These are phyloP conservation scores for Sternarchorhynchus goeldii DNA, from an alignment of 2,797 vertebrate species.

Conservation along the genomic window DNA sequence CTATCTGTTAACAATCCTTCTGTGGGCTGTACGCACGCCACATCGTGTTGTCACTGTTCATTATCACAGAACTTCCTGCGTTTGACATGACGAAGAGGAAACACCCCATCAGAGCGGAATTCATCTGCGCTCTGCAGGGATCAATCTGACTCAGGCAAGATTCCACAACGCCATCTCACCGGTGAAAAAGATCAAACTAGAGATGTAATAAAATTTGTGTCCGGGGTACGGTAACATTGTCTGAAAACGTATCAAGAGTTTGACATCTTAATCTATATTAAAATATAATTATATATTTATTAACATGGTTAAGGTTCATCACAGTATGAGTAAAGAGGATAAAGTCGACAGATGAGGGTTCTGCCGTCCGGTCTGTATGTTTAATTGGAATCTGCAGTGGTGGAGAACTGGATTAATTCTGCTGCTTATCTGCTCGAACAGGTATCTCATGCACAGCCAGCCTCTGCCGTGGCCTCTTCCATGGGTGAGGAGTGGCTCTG, in stretches of 20 bases:
- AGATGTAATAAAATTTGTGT: conserved; percentile 42
- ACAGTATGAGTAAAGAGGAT: conserved; percentile 47
- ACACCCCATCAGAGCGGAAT: conserved; percentile 41
- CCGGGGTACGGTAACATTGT: conserved; percentile 24
- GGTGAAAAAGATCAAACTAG: conserved; percentile 36
- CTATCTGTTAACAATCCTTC: conserved; percentile 39
- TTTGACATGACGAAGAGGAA: conserved; percentile 40
- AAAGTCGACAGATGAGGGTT: conserved; percentile 36
- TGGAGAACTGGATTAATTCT: conserved; percentile 49
- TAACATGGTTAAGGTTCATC: conserved; percentile 33
- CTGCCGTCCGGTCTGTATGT: conserved; percentile 31
- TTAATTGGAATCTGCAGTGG: conserved; percentile 39
- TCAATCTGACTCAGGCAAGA: conserved; percentile 43
- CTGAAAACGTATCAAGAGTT: conserved; percentile 32
- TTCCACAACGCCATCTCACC: conserved; percentile 26
- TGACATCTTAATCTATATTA: conserved; percentile 47
- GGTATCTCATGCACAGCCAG: conserved; percentile 35
- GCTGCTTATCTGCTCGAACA: conserved; percentile 56
- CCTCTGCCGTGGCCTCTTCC: conserved; percentile 9
- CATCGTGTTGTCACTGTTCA: conserved; percentile 45
- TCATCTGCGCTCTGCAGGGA: conserved; percentile 45
- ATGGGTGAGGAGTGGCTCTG: conserved; percentile 18
- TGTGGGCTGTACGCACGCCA: conserved; percentile 35
- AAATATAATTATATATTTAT: conserved; percentile 25
- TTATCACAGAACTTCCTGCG: conserved; percentile 45